Conservation (phyloP, 2,797 vertebrate genomes). For the Lagodon rhomboides region DNA sequence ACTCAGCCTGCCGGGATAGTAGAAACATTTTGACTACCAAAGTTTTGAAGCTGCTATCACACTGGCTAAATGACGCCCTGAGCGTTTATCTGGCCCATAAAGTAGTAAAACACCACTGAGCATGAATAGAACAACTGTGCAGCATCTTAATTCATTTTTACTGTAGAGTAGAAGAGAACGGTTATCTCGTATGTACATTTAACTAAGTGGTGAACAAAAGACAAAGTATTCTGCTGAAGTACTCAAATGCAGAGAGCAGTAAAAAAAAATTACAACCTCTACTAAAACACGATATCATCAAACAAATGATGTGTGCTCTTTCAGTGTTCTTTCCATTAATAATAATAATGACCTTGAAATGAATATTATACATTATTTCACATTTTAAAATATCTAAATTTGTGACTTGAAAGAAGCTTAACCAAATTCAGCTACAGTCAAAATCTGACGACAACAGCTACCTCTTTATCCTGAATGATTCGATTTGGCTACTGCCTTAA, state of each 20-base stretch:
- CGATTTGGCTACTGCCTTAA: neutral
- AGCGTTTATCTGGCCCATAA: conserved; percentile 51
- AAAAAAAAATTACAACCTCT: neutral
- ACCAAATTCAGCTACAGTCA: neutral
- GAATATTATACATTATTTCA: neutral
- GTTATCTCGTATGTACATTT: conserved; percentile 44
- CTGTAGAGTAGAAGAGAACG: conserved; percentile 15
- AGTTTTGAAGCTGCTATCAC: conserved; percentile 47
- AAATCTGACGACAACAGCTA: too few species aligned
- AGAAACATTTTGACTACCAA: conserved; percentile 75
- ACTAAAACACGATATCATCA: neutral
- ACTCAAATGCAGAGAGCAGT: neutral
- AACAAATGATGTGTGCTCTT: neutral
- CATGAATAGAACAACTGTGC: conserved; percentile 51
- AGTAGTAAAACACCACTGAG: conserved; percentile 31
- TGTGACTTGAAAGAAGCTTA: neutral
- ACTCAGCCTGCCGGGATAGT: conserved; percentile 85
- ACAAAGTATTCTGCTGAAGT: neutral
- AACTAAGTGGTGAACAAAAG: conserved; percentile 25
- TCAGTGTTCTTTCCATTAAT: neutral
- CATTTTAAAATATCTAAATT: neutral
- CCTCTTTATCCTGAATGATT: too few species aligned
- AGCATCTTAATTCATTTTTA: conserved; percentile 19
- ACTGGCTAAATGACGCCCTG: neutral
- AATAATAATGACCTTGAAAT: neutral